phyloP scores from a whole-genome alignment of 2,888 invertebrate genomes.

The Lampropteryx suffumata region DNA sequence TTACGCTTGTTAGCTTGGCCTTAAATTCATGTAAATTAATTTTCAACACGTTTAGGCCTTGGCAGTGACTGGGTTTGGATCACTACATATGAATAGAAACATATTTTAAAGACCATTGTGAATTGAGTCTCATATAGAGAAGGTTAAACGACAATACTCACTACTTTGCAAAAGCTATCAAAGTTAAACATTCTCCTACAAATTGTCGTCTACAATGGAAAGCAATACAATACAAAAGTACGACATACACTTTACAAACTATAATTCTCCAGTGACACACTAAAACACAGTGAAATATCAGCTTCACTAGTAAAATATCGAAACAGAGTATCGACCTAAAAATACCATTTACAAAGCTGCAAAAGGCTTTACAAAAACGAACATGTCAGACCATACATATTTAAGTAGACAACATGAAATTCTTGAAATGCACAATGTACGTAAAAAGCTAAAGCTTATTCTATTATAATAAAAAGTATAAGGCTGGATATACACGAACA shows the following conservation, averaged over 20 bases:
- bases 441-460: slow-evolving; percentile 26
- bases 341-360: slow-evolving; percentile 27
- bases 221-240: slow-evolving; percentile 9
- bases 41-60: background rate
- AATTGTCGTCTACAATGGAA: background rate
- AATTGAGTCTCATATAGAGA: background rate
- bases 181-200: background rate
- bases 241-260: slow-evolving; percentile 14
- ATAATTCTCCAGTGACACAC: slow-evolving; percentile 20
- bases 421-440: slow-evolving; percentile 23
- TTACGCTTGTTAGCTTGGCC: too few relatives aligned
- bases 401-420: slow-evolving; percentile 29
- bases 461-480: slow-evolving; percentile 17
- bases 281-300: slow-evolving; percentile 12
- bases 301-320: slow-evolving; percentile 14
- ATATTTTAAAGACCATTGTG: background rate
- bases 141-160: background rate
- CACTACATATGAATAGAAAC: slow-evolving; percentile 9
- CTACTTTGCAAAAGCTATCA: slow-evolving; percentile 6
- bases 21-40: slow-evolving; percentile 11
- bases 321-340: slow-evolving; percentile 28
- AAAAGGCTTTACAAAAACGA: slow-evolving; percentile 28
- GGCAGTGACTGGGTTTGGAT: too few relatives aligned
- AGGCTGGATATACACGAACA: slow-evolving; percentile 2
- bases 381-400: slow-evolving; percentile 29